Base-by-base conservation (phyloP, 2,113 vertebrate species). In the Saimiri boliviensis region DNA sequence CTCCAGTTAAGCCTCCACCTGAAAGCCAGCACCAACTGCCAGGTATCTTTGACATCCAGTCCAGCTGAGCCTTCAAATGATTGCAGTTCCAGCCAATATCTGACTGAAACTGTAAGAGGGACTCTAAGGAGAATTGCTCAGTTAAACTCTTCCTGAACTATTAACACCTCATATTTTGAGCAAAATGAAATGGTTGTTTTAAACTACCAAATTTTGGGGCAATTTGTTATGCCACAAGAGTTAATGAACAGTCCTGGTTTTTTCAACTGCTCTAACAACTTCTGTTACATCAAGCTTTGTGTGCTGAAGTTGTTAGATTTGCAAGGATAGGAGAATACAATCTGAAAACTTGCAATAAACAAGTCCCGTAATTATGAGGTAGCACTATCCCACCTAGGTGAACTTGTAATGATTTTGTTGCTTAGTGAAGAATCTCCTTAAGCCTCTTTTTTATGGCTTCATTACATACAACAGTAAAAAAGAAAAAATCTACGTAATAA, bases 381-480 rank as follows among this genome's bases (percentile, higher is more conserved):
- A n/a, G 66, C 58, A 17, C 37, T 74, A 21, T 82, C 81, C 91
- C 54, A 95, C 77, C 47, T 63, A 92, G 54, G 66, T 79, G 82
- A 85, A 92, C 63, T 94, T 88, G 83, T 82, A 81, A 92, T 73
- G 86, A 86, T 92, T 94, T 76, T 90, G 77, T 94, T 94, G 93
- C 71, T 85, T 66, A 70, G 88, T 60, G 73, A 96, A 86, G 52
- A 94, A 96, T 84, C 91, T 95, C 30, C 73, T 97, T 95, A 89
- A 95, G 74, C 40, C 42, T 60, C 35, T 92, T 40, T 91, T 74
- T 71, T 93, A 93, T 40, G 76, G 68, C 45, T 93, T 96, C 70
- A 87, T 84, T 82, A 86, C 17, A 68, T 68, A 49, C 68, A 86
- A 70, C 32, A 86, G 16, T 60, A 23, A 30, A 66, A 87, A 86